These are phyloP conservation scores for Dasypus novemcinctus DNA, from an alignment of 2,113 vertebrate species.

Conservation along the genomic window DNA sequence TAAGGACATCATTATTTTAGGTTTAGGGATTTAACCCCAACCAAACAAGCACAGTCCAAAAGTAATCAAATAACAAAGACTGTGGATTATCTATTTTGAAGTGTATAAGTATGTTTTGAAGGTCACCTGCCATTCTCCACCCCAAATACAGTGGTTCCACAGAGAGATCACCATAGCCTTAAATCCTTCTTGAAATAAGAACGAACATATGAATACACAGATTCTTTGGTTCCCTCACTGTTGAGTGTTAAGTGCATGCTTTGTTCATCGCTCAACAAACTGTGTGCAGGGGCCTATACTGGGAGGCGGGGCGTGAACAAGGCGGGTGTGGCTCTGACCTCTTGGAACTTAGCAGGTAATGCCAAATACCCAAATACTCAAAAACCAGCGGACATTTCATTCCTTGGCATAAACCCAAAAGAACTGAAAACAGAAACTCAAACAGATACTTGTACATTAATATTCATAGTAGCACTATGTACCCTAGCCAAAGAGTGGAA, in stretches of 20 bases:
- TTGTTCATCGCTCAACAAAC: not conserved
- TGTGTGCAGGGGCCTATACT: not conserved
- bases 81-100: not conserved
- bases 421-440: not conserved
- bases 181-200: not conserved
- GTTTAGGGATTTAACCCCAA: not conserved
- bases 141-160: not conserved
- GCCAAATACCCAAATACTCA: not conserved
- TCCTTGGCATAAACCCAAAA: not conserved
- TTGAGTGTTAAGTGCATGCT: not conserved
- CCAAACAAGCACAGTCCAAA: not conserved
- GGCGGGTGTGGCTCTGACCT: accelerated
- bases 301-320: not conserved
- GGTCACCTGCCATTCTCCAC: not conserved
- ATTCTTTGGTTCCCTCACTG: not conserved
- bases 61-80: not conserved
- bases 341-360: not conserved
- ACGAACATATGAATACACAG: not conserved
- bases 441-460: not conserved
- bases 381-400: not conserved
- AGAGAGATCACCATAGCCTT: not conserved
- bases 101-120: not conserved
- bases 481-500: too few relatives aligned
- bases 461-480: too few relatives aligned
- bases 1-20: not conserved